Conservation (phyloP, 2,113 vertebrate species). For the Atrichornis clamosus region DNA sequence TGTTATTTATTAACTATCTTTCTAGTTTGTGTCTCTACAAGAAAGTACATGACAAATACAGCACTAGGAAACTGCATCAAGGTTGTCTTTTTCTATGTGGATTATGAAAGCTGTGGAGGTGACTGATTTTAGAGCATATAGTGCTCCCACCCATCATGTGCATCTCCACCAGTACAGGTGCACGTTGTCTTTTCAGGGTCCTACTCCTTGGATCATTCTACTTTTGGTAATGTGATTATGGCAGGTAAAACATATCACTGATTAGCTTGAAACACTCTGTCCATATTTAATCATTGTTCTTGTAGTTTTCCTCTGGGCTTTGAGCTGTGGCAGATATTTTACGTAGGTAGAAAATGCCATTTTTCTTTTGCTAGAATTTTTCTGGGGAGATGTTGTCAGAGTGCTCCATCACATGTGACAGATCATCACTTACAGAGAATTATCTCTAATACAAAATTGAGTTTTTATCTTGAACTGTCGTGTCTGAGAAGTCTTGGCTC, state of each 20-base stretch:
- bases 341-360: slow-evolving; percentile 13
- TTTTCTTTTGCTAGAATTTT: slow-evolving; percentile 4
- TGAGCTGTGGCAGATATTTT: not conserved
- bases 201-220: not conserved
- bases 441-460: slow-evolving; percentile 46
- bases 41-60: not conserved
- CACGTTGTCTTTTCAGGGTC: not conserved
- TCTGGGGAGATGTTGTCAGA: slow-evolving; percentile 21
- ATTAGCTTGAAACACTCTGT: not conserved
- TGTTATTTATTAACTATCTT: not conserved
- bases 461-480: slow-evolving; percentile 41
- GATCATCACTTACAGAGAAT: slow-evolving; percentile 17
- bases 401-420: not conserved
- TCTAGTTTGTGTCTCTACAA: not conserved
- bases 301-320: not conserved
- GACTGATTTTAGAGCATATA: not conserved
- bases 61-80: not conserved
- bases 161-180: not conserved
- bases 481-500: slow-evolving; percentile 11
- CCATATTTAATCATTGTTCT: not conserved
- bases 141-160: not conserved
- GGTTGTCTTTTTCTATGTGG: not conserved
- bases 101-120: not conserved
- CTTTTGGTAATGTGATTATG: not conserved
- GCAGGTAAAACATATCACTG: not conserved